These are phyloP conservation scores for Phrynocephalus forsythii DNA, from an alignment of 2,797 vertebrate genomes.

Conservation along the genomic window DNA sequence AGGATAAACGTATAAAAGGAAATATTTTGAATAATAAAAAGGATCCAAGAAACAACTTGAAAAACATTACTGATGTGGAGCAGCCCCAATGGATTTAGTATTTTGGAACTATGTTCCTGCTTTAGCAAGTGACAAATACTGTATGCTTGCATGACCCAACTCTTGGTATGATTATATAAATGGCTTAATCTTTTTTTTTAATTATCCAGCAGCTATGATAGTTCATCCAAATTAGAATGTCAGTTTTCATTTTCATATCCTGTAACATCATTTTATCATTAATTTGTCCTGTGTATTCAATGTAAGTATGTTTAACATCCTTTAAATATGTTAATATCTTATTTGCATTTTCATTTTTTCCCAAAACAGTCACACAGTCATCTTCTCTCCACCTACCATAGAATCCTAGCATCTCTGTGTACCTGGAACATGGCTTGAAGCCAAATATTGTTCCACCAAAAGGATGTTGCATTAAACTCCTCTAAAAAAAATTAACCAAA, in stretches of 20 bases:
- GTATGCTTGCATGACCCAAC: not conserved
- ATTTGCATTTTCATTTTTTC: not conserved
- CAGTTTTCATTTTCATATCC: conserved; percentile 16
- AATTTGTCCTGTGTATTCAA: not conserved
- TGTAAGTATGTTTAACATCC: conserved; percentile 12
- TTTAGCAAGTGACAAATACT: not conserved
- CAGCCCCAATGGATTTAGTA: not conserved
- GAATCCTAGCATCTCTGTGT: not conserved
- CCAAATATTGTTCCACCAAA: no score
- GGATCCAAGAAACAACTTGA: not conserved
- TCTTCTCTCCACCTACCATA: no score
- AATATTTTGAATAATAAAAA: no score
- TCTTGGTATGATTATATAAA: not conserved
- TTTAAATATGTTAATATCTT: conserved; percentile 14
- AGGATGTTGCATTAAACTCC: no score
- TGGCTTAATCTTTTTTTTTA: conserved; percentile 6
- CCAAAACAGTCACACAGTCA: not conserved
- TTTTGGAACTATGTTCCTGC: not conserved
- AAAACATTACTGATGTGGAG: not conserved
- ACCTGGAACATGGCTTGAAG: no score
- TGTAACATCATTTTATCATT: conserved; percentile 13
- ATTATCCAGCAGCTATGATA: not conserved
- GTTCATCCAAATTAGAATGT: not conserved
- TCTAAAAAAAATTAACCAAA: no score
- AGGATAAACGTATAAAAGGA: not conserved